Percentiles rank a stretch among this genome's conserved stretches.
These are phyloP conservation scores for Protosalanx chinensis DNA, from an alignment of 2,797 vertebrate species.

Conservation along the genomic window DNA sequence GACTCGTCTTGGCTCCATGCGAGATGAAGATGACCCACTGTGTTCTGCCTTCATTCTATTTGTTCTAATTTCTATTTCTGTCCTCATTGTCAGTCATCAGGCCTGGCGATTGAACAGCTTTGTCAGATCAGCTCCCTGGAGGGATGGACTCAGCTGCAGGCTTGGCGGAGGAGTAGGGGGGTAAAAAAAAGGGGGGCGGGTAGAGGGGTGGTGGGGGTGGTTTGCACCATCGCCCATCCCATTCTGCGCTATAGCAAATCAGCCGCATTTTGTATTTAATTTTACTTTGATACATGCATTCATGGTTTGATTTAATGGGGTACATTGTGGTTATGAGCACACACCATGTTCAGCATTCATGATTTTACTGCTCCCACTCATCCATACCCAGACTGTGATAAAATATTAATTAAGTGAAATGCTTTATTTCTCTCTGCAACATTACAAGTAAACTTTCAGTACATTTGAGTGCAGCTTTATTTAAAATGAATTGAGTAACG, in stretches of 20 bases:
- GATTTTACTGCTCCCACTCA: constrained; percentile 20
- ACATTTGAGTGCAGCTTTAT: no score
- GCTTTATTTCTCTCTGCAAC: not conserved
- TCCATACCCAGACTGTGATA: constrained; percentile 10
- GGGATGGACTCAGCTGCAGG: constrained; percentile 42
- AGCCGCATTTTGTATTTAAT: constrained; percentile 26
- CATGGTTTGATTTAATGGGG: constrained; percentile 35
- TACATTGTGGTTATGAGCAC: constrained; percentile 13
- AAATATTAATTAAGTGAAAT: not conserved
- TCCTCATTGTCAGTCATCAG: constrained; percentile 60
- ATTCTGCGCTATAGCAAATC: constrained; percentile 29
- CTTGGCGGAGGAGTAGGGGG: constrained; percentile 33
- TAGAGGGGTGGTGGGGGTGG: constrained; percentile 11
- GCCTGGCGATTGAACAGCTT: constrained; percentile 56
- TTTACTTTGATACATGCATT: constrained; percentile 30
- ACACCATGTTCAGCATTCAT: constrained; percentile 4
- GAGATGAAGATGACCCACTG: constrained; percentile 40
- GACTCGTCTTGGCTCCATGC: constrained; percentile 23
- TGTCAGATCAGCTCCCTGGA: constrained; percentile 48
- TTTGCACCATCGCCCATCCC: constrained; percentile 6
- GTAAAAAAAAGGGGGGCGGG: not conserved
- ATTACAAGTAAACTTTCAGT: no score
- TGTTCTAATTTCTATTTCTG: constrained; percentile 69
- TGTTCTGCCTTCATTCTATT: constrained; percentile 53
- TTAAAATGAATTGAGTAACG: not conserved